A percentile compares a stretch with the other conserved stretches of the same genome.
Conservation (phyloP, 2,888 invertebrate genomes). For the Limnephilus marmoratus region DNA sequence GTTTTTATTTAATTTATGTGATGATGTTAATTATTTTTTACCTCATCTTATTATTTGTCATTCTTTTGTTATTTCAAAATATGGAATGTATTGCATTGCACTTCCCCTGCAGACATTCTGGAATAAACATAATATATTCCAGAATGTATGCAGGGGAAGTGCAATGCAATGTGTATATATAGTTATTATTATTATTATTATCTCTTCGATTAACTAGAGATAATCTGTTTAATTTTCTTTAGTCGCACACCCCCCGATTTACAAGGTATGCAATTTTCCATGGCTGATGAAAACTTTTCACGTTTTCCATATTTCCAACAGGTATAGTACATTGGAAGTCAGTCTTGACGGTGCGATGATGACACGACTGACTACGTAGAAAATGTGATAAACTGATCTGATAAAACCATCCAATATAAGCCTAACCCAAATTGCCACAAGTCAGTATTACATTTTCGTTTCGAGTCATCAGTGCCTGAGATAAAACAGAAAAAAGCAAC, state of each 20-base stretch:
- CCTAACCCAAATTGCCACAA: background rate
- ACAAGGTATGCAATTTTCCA: background rate
- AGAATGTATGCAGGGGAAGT: no score
- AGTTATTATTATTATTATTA: no score
- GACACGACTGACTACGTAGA: background rate
- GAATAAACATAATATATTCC: no score
- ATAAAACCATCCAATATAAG: slow-evolving; percentile 34
- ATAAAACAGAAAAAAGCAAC: slow-evolving; percentile 34
- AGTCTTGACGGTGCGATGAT: background rate
- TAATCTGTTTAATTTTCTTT: background rate
- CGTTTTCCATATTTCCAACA: no score
- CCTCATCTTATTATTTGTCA: no score
- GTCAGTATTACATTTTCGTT: background rate
- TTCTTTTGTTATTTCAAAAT: no score
- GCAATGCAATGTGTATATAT: no score
- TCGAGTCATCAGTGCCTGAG: slow-evolving; percentile 35
- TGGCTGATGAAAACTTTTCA: no score
- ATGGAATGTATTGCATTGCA: no score
- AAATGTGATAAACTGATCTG: slow-evolving; percentile 21
- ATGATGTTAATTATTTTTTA: no score
- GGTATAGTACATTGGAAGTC: background rate
- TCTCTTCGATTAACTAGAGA: background rate
- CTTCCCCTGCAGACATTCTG: no score
- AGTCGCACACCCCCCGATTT: background rate
- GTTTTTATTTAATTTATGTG: no score